phyloP scores from a whole-genome alignment of 2,797 vertebrate species.

The Acanthornis magna region DNA sequence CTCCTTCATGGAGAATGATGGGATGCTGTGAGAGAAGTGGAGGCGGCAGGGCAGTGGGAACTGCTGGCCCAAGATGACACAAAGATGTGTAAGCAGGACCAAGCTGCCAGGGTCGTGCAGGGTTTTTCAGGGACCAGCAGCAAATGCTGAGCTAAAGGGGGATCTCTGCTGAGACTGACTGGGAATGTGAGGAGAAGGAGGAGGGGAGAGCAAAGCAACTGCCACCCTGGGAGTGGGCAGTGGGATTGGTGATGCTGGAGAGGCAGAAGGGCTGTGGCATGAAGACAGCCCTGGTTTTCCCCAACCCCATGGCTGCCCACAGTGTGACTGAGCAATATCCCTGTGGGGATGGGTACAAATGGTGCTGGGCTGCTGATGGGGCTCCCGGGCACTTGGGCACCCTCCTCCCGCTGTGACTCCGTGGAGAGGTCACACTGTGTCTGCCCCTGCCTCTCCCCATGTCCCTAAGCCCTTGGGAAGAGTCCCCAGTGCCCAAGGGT shows the following conservation, averaged over 20 bases:
- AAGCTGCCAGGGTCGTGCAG: background rate
- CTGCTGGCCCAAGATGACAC: fast-evolving
- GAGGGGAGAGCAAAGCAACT: background rate
- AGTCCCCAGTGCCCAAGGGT: background rate
- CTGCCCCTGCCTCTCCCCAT: background rate
- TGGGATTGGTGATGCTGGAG: background rate
- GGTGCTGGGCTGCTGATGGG: background rate
- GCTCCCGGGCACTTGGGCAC: background rate
- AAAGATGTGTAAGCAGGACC: background rate
- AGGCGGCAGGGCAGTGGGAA: background rate
- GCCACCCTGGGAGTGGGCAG: background rate
- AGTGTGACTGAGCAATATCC: background rate
- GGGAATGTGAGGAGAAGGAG: background rate
- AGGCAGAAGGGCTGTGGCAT: background rate
- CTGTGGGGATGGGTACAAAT: background rate
- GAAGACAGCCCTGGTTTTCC: background rate
- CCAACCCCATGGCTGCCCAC: background rate
- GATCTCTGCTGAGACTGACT: background rate
- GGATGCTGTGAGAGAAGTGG: background rate
- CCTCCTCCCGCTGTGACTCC: fast-evolving
- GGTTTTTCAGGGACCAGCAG: background rate
- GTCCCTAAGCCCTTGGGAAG: background rate
- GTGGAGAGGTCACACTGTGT: background rate
- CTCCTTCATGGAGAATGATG: background rate
- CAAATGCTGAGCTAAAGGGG: background rate